These are phyloP conservation scores for Drosophila robusta DNA, from an alignment of 2,888 invertebrate genomes.

Conservation along the genomic window DNA sequence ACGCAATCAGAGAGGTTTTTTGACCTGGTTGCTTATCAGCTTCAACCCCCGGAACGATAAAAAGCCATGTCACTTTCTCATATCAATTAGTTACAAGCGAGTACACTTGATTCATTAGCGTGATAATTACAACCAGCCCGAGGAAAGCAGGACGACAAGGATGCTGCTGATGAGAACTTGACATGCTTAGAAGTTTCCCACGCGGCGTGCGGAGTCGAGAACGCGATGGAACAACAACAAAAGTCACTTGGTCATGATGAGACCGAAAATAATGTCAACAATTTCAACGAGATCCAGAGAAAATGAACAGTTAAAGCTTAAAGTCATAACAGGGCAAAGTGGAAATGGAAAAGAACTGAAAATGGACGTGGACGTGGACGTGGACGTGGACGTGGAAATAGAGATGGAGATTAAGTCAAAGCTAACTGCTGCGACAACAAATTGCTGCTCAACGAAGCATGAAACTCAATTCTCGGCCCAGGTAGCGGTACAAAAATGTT, in stretches of 20 bases:
- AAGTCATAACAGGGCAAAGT: slow-evolving; percentile 35
- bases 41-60: slow-evolving; percentile 54
- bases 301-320: slow-evolving; percentile 54
- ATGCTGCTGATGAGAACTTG: slow-evolving; percentile 55
- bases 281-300: slow-evolving; percentile 29
- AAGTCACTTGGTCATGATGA: slow-evolving; percentile 54
- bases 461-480: slow-evolving; percentile 69
- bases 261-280: slow-evolving; percentile 62
- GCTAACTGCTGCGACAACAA: slow-evolving; percentile 76
- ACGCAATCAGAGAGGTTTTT: slow-evolving; percentile 4
- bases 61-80: slow-evolving; percentile 73
- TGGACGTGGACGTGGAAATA: slow-evolving; percentile 31
- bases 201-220: slow-evolving; percentile 29
- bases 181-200: slow-evolving; percentile 65
- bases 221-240: slow-evolving; percentile 23
- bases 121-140: slow-evolving; percentile 73
- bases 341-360: slow-evolving; percentile 18
- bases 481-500: slow-evolving; percentile 39
- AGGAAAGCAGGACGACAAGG: slow-evolving; percentile 22
- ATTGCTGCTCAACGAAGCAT: slow-evolving; percentile 68
- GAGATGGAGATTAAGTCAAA: slow-evolving; percentile 46
- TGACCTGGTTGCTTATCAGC: slow-evolving; percentile 26
- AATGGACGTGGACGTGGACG: slow-evolving; percentile 25
- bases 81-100: slow-evolving; percentile 80
- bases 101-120: slow-evolving; percentile 80